Evolutionary conservation across 2,797 vertebrate species (phyloP).

Genomic region (Premnoplex brunnescens): DNA sequence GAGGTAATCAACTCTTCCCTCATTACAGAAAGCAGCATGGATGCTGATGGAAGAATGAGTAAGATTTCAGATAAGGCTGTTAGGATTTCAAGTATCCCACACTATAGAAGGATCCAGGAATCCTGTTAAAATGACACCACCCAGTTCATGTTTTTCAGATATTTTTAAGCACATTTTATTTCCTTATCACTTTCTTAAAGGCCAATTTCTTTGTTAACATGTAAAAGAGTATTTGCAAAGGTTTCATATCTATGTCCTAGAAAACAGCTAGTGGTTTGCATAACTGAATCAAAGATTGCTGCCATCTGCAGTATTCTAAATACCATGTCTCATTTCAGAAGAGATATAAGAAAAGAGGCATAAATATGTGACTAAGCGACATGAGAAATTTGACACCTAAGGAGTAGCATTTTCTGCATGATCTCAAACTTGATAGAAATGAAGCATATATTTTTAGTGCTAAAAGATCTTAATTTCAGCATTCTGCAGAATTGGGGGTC

Average conservation of each 20-base stretch:
- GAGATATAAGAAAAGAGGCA: not conserved
- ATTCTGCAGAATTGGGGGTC: not conserved
- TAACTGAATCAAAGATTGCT: conserved; percentile 38
- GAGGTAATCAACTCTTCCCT: not conserved
- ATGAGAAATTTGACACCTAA: conserved; percentile 25
- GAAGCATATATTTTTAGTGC: not conserved
- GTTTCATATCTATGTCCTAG: not conserved
- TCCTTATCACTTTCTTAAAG: conserved; percentile 34
- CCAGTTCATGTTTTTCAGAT: not conserved
- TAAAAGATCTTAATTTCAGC: conserved; percentile 1
- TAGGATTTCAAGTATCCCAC: conserved; percentile 25
- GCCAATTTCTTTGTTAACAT: conserved; percentile 25
- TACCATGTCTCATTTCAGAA: conserved; percentile 32
- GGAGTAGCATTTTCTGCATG: not conserved
- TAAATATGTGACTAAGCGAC: conserved; percentile 44
- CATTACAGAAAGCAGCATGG: not conserved
- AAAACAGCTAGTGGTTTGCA: conserved; percentile 26
- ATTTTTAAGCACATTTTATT: conserved; percentile 22
- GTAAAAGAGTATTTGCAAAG: conserved; percentile 17
- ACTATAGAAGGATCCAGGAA: not conserved
- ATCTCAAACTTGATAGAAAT: not conserved
- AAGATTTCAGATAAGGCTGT: not conserved
- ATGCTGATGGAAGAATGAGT: not conserved
- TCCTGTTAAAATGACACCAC: not conserved
- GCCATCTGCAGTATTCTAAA: conserved; percentile 44